Evolutionary conservation across 2,797 vertebrate species (phyloP), one percentile per base, ranked within the genome.

Genomic region (Helarctos malayanus): DNA sequence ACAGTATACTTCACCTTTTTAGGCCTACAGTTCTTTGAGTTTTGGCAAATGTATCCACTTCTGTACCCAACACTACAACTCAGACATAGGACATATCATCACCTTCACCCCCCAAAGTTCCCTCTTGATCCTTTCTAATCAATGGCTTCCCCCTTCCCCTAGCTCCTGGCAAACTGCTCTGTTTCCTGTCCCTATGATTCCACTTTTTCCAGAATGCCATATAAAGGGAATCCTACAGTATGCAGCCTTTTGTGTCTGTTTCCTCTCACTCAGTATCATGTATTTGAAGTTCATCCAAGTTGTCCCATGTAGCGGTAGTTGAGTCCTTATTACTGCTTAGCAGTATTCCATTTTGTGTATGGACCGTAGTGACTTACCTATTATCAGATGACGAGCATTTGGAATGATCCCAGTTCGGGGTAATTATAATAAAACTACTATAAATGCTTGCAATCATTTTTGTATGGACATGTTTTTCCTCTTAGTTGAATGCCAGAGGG

Each of bases 231-330:
- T 52, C 5, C 63, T 45, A 41, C 5, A 75, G 2, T 52, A 12
- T 21, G 10, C 11, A 85, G 27, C 10, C 15, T 91, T 88, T 52
- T 57, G 21, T 14, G 7, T 56, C 27, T 91, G 18, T 7, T 27
- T 92, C 76, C 23, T 75, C 76, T 76, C 61, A 29, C 16, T 94
- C 63, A 7, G 4, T 45, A 3, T 8, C 81, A 21, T 7, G 4
- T 45, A 54, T 59, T 88, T 78, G 75, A 85, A 54, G 85, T 71
- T 88, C 59, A 88, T n/a, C 32, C 78, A 91, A 61, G 65, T 4
- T 21, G 25, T 21, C 41, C 6, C 4, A 35, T 47, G 3, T 21
- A 61, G 23, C 8, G 3, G 56, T 32, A n/a, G 7, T 21, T 11
- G 5, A 73, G 59, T 68, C n/a, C 9, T 85, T 93, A 88, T 69